Evolutionary conservation across 2,888 invertebrate genomes (phyloP).

Genomic region (Sclerodermus sp.): DNA sequence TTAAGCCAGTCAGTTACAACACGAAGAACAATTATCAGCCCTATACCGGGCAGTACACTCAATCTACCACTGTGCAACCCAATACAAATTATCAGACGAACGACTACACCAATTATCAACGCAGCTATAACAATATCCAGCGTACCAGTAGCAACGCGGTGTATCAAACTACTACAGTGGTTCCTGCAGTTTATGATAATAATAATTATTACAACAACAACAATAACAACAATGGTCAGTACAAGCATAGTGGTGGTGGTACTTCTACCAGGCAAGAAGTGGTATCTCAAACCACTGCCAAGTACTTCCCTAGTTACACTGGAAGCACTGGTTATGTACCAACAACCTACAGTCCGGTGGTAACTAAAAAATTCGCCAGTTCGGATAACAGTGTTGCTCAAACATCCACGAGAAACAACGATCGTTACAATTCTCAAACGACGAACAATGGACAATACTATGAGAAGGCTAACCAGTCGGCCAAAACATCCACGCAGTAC

Average conservation of each 20-base stretch:
- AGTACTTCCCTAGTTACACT: slow-evolving; percentile 55
- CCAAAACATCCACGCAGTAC: slow-evolving; percentile 38
- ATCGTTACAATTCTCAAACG: slow-evolving; percentile 15
- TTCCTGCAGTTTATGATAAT: slow-evolving; percentile 38
- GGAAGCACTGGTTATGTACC: slow-evolving; percentile 58
- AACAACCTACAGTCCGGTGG: slow-evolving; percentile 56
- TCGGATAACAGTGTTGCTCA: slow-evolving; percentile 26
- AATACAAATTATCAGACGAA: slow-evolving; percentile 41
- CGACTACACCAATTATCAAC: slow-evolving; percentile 44
- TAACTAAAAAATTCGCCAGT: slow-evolving; percentile 35
- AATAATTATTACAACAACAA: slow-evolving; percentile 24
- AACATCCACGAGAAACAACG: slow-evolving; percentile 17
- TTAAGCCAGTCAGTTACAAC: slow-evolving; percentile 34
- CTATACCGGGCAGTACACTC: slow-evolving; percentile 31
- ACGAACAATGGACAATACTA: slow-evolving; percentile 30
- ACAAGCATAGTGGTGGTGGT: slow-evolving; percentile 25
- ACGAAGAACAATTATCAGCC: slow-evolving; percentile 28
- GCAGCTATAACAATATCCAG: slow-evolving; percentile 49
- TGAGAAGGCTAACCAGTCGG: slow-evolving; percentile 32
- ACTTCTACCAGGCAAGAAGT: slow-evolving; percentile 50
- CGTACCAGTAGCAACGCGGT: slow-evolving; percentile 31
- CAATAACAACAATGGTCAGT: slow-evolving; percentile 33
- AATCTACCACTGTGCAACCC: slow-evolving; percentile 42
- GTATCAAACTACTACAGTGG: slow-evolving; percentile 38
- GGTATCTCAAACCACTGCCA: slow-evolving; percentile 42